phyloP scores from a whole-genome alignment of 2,888 invertebrate species.

The Rapana venosa region DNA sequence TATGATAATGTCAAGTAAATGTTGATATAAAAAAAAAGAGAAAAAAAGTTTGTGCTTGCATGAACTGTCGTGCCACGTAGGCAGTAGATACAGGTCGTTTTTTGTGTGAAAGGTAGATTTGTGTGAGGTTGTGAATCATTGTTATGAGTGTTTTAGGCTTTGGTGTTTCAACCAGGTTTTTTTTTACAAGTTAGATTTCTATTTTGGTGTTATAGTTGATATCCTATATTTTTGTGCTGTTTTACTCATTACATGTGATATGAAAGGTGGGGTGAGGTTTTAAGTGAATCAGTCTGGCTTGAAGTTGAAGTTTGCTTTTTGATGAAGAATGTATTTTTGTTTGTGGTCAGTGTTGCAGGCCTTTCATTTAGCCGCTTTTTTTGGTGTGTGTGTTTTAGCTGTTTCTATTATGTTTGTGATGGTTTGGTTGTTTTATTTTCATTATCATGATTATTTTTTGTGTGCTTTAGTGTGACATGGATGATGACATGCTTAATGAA shows the following conservation, averaged over 20 bases:
- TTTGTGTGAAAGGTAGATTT: no score
- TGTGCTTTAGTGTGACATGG: not conserved
- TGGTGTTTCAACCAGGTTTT: no score
- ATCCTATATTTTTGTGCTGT: no score
- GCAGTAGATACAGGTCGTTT: not conserved
- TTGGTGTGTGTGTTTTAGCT: not conserved
- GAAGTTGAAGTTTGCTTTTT: no score
- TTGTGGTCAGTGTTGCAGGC: no score
- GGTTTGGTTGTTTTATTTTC: not conserved
- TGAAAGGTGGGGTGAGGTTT: no score
- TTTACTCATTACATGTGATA: no score
- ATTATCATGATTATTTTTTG: not conserved
- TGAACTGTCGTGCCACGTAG: not conserved
- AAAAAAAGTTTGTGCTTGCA: not conserved
- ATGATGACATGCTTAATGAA: not conserved
- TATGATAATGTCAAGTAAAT: not conserved
- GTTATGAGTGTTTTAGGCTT: no score
- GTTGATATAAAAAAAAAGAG: no score
- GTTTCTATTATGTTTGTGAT: not conserved
- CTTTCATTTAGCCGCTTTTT: not conserved
- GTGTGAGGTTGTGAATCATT: no score
- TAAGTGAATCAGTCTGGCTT: no score
- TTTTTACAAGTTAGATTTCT: not conserved
- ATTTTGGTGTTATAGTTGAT: not conserved
- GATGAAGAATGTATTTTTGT: no score